A percentile compares a stretch with the other conserved stretches of the same genome.
Evolutionary conservation across 2,113 vertebrate species (phyloP).

Genomic region (Charina bottae): DNA sequence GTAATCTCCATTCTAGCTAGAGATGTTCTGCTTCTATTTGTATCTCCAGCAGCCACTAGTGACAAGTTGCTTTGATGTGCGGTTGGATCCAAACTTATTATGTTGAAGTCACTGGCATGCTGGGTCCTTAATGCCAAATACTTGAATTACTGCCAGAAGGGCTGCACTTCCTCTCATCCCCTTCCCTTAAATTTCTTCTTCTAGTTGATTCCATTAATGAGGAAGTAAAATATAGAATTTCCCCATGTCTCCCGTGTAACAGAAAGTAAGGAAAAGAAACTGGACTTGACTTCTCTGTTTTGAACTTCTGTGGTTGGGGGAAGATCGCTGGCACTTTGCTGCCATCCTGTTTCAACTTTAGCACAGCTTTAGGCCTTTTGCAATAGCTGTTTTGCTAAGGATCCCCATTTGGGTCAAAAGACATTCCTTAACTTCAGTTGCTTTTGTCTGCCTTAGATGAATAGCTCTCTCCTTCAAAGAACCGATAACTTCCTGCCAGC

Average conservation of each 20-base stretch:
- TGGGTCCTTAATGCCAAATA: background rate
- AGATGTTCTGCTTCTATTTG: background rate
- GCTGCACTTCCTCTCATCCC: background rate
- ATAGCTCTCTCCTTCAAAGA: background rate
- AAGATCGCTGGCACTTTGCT: background rate
- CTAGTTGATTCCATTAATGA: background rate
- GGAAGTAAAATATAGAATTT: slow-evolving; percentile 30
- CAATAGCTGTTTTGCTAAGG: background rate
- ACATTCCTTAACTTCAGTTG: background rate
- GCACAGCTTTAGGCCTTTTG: background rate
- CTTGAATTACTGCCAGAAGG: background rate
- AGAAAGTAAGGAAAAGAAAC: background rate
- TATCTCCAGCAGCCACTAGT: no score
- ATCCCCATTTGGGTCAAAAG: slow-evolving; percentile 1
- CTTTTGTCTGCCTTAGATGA: background rate
- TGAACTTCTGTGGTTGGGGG: background rate
- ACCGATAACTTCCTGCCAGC: background rate
- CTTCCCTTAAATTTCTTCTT: background rate
- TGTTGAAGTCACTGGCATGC: background rate
- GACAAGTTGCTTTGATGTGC: background rate
- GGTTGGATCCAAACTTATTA: background rate
- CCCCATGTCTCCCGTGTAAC: background rate
- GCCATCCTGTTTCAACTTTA: background rate
- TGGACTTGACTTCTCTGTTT: slow-evolving; percentile 27
- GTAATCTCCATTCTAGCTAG: background rate